Evolutionary conservation across 92 coral and sea anemone species (phyloP), one percentile per base, ranked within the genome.

Genomic region (Palythoa heliodiscus): DNA sequence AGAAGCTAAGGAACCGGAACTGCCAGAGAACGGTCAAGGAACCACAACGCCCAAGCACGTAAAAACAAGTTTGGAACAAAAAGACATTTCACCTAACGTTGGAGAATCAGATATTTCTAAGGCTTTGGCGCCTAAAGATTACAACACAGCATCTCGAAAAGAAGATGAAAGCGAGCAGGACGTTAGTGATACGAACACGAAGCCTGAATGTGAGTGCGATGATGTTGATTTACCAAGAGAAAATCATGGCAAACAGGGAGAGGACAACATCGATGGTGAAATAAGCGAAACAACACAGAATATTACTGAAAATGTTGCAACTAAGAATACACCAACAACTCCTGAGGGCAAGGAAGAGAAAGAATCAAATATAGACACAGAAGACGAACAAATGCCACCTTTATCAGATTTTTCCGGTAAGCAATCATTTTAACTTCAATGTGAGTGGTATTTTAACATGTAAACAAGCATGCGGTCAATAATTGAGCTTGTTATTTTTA

Each of bases 401-500:
- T 78, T 78, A 37, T 58, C 71, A 1, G 83, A 78, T 78, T 16
- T 35, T 37, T 78, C 71, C 23, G 72, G 83, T 78, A 78, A 19
- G 83, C 38, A 11, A 37, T 35, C 3, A 78, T 11, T 39, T 22
- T 11, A 61, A 3, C 67, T 35, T 52, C 22, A 23, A 7, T 52
- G 67, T 17, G 17, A 29, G 35, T 29, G 35, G 35, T 29, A 29
- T 29, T 29, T 29, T 29, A 29, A 29, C 1, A 29, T 29, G 35
- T 29, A 29, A 29, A 29, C 35, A 29, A 29, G 35, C 1, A 29
- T 29, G 35, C 35, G 35, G 35, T 29, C 35, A 29, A 29, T 29
- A 29, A 29, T 29, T 29, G 1, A 29, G 35, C 1, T 29, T 29
- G 0, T 29, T 29, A 29, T 29, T 29, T 29, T 29, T 29, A 29